phyloP scores from a whole-genome alignment of 2,113 vertebrate species.

The Calidris pygmaea region DNA sequence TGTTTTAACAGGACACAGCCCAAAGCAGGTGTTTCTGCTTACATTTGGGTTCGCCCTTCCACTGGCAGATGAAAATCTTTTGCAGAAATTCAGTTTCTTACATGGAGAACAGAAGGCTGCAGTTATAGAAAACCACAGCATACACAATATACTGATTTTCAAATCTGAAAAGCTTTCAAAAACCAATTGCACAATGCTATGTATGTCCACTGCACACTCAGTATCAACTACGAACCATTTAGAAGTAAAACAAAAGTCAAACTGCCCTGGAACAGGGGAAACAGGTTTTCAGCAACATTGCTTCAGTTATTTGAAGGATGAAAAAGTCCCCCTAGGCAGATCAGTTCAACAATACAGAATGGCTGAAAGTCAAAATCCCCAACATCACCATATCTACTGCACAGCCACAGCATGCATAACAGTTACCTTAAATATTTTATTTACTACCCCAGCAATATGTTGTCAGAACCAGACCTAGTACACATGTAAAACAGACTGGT shows the following conservation, averaged over 20 bases:
- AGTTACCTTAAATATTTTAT: not conserved
- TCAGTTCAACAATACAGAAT: not conserved
- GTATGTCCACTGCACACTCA: not conserved
- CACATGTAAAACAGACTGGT: not conserved
- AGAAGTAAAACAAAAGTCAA: not conserved
- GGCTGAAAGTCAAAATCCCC: not conserved
- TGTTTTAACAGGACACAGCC: not conserved
- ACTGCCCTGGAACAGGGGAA: not conserved
- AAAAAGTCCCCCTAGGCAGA: not conserved
- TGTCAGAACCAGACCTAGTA: not conserved
- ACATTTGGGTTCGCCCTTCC: not conserved
- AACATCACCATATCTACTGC: not conserved
- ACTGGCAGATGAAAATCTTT: not conserved
- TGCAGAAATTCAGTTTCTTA: not conserved
- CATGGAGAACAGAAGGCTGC: not conserved
- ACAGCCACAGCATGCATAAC: not conserved
- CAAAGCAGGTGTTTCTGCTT: not conserved
- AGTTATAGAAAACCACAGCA: not conserved
- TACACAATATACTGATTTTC: not conserved
- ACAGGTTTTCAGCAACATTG: not conserved
- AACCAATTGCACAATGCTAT: not conserved
- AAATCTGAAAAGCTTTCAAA: not conserved
- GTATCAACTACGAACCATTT: not conserved
- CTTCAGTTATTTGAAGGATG: not conserved
- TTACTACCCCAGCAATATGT: not conserved